Evolutionary conservation across 2,113 vertebrate species (phyloP), one percentile per base, ranked within the genome.

Genomic region (Malaclemys terrapin): DNA sequence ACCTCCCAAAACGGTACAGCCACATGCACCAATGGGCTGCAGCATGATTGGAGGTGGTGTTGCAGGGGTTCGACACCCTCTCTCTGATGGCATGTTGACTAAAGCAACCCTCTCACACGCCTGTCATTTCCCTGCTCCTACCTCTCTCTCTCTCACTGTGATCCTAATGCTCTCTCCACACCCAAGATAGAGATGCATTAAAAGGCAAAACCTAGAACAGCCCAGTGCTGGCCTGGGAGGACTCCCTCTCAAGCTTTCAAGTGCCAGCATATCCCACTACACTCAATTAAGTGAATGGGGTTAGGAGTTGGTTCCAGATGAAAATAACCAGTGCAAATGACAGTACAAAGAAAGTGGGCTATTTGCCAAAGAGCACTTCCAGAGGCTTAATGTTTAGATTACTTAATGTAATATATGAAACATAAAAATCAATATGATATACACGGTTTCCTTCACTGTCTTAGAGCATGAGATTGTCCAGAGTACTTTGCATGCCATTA

Each of bases 341-440:
- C 89, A 79, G 56, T 94, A 81, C 91, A 84, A 47, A 87, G 91
- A 95, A 80, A 7, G 0, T 19, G 65, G 47, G 94, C 91, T 62
- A 88, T 89, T 85, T 92, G 95, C 93, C 93, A 96, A 57, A 89
- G 87, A 88, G 87, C 49, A 2, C 84, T 92, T 93, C 85, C 95
- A 94, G 95, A 52, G 80, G 42, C 93, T 75, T 5, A 72, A 92
- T 84, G 91, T 50, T 96, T 84, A 85, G 79, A 89, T 88, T 31
- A 80, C 56, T 89, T 94, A 82, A 84, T 93, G 38, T 24, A 90
- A 89, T 86, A 10, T 25, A 85, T 93, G 93, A 95, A 93, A 69
- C 80, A 52, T 72, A 38, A 19, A 93, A 91, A 87, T 95, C 42
- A 11, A 80, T 93, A 89, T 65, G 76, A 50, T 56, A 75, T 59